Base-by-base conservation (phyloP, 2,888 invertebrate genomes). In the Suillia variegata region DNA sequence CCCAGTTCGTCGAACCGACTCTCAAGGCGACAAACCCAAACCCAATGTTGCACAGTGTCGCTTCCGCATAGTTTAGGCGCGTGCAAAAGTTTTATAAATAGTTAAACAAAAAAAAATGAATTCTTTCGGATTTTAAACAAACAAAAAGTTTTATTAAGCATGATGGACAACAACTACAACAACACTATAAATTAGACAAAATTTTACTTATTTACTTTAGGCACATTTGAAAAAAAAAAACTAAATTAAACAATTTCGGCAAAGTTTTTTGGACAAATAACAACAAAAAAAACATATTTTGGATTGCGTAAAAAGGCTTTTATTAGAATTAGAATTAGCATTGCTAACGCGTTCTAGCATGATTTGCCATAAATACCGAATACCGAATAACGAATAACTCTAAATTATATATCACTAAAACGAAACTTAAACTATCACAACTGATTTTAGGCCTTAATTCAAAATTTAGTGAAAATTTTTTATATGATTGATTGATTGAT, bases 21-120 rank as follows among this genome's bases (percentile, higher is more conserved):
- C n/a, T n/a, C n/a, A n/a, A n/a, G n/a, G n/a, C n/a, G n/a, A n/a
- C n/a, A n/a, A n/a, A n/a, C n/a, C n/a, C n/a, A n/a, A n/a, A n/a
- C n/a, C n/a, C n/a, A n/a, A n/a, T n/a, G n/a, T n/a, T n/a, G n/a
- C n/a, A n/a, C n/a, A n/a, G n/a, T n/a, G n/a, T 26, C 6, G 26
- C 26, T 10, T 5, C 26, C 26, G 26, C 26, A 5, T 10, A 26
- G 6, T 26, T 10, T 10, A 61, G 50, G 53, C 45, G 67, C 60
- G 61, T 72, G 71, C 78, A 78, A 78, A 78, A 77, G 77, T 77
- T 78, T 78, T 78, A 77, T 78, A n/a, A n/a, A n/a, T n/a, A 70
- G 70, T 71, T 70, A 59, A 67, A 56, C n/a, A n/a, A n/a, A n/a
- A n/a, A n/a, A n/a, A n/a, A n/a, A 50, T 1, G 53, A 63, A 70